Percentiles rank a stretch among this genome's conserved stretches.
Conservation (phyloP, 2,113 vertebrate species). For the Notothenia coriiceps region DNA sequence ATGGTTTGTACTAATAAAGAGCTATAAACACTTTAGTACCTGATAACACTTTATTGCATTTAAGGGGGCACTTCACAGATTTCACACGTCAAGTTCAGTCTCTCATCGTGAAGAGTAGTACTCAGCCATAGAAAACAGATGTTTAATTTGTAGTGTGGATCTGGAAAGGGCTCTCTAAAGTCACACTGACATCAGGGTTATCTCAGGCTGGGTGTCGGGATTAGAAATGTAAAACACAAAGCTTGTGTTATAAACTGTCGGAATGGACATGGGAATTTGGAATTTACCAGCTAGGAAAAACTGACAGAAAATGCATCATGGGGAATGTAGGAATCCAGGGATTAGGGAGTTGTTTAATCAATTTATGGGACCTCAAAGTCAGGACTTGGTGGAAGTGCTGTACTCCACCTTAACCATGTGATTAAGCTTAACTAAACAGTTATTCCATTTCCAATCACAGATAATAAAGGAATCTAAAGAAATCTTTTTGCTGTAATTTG, state of each 20-base stretch:
- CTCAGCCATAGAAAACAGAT: conserved; percentile 31
- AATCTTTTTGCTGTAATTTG: neutral
- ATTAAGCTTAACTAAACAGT: neutral
- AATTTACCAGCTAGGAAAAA: neutral
- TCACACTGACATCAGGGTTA: conserved; percentile 29
- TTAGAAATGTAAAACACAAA: conserved; percentile 17
- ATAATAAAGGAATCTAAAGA: neutral
- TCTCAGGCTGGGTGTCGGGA: neutral
- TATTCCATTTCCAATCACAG: neutral
- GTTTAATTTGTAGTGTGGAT: conserved; percentile 41
- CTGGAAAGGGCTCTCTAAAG: conserved; percentile 20
- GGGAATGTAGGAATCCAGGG: neutral
- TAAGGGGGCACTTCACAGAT: conserved; percentile 42
- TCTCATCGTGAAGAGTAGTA: conserved; percentile 18
- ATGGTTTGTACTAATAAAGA: conserved; percentile 9
- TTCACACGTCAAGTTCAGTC: conserved; percentile 27
- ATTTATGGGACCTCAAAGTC: neutral
- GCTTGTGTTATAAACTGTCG: neutral
- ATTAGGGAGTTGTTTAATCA: neutral
- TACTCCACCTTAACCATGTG: neutral
- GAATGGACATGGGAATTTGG: accelerated
- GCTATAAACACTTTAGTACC: conserved; percentile 16
- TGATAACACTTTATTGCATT: conserved; percentile 31
- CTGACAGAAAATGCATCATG: neutral
- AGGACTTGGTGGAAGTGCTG: neutral